Base-by-base conservation (phyloP, 2,113 vertebrate genomes). In the Nibea albiflora region DNA sequence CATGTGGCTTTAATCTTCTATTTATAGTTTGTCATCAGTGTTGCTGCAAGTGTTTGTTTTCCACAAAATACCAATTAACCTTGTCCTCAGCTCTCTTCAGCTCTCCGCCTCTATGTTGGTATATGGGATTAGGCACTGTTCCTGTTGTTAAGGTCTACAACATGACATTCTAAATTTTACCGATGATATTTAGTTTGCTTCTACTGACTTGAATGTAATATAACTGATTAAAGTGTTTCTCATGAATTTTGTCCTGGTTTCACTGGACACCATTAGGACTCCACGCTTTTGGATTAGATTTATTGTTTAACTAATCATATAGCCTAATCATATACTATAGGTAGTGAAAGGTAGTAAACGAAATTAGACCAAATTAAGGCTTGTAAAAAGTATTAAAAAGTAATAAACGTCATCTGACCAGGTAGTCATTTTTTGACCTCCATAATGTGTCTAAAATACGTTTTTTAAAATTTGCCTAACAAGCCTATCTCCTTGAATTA, bases 91-190 rank as follows among this genome's bases (percentile, higher is more conserved):
- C 68, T 52, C 57, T 82, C 66, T 62, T 58, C 58, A 49, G 67
- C 68, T 50, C 57, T 26, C 60, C 64, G 87, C 79, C 68, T 84
- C 68, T 17, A 1, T 92, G 85, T 93, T 91, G 86, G 85, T 80
- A 72, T 67, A 83, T 81, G 80, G 92, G 92, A 93, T 88, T 88
- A 88, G 83, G 53, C 68, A 67, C 28, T 46, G 65, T 73, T 89
- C 90, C 89, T 72, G 87, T 28, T 82, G 46, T 60, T 72, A 73
- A 39, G 81, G 80, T 71, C 73, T 82, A 80, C 88, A 87, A 84
- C 76, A 54, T 26, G 62, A 87, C 83, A 90, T 92, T 87, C 87
- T 22, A 85, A 88, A 83, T 50, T 31, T 76, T 83, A 78, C 89
- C 49, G 17, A 6, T 84, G 76, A 85, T 85, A 73, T 85, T 85